phyloP scores from a whole-genome alignment of 2,888 invertebrate species.

The Adelognathus sp. region DNA sequence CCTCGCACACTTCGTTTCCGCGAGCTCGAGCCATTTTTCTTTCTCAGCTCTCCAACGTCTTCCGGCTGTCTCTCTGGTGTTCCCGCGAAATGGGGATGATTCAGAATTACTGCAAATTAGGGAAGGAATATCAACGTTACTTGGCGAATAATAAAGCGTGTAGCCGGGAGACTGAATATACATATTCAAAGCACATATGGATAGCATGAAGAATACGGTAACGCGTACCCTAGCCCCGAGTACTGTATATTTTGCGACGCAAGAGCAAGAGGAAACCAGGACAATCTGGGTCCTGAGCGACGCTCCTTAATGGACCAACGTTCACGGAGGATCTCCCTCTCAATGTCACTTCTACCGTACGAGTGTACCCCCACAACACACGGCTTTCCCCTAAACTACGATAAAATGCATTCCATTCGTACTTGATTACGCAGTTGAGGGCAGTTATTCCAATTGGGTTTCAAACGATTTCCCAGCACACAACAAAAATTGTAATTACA shows the following conservation, averaged over 20 bases:
- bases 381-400: no score
- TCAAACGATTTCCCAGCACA: no score
- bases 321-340: no score
- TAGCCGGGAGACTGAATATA: not conserved
- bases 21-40: slow-evolving; percentile 58
- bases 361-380: no score
- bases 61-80: slow-evolving; percentile 19
- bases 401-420: no score
- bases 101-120: slow-evolving; percentile 75
- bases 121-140: slow-evolving; percentile 66
- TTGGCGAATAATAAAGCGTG: slow-evolving; percentile 69
- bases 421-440: no score
- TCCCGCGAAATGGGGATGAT: slow-evolving; percentile 73
- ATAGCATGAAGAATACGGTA: not conserved
- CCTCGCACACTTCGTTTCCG: slow-evolving; percentile 44
- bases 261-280: slow-evolving; percentile 10
- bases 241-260: not conserved
- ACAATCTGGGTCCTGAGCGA: slow-evolving; percentile 39
- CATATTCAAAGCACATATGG: not conserved
- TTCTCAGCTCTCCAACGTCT: slow-evolving; percentile 63
- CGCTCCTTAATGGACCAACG: slow-evolving; percentile 48
- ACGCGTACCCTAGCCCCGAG: not conserved
- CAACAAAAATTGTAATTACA: no score
- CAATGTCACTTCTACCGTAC: not conserved
- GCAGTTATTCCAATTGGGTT: no score